phyloP scores from a whole-genome alignment of 2,888 invertebrate species.

The Rotaria socialis region DNA sequence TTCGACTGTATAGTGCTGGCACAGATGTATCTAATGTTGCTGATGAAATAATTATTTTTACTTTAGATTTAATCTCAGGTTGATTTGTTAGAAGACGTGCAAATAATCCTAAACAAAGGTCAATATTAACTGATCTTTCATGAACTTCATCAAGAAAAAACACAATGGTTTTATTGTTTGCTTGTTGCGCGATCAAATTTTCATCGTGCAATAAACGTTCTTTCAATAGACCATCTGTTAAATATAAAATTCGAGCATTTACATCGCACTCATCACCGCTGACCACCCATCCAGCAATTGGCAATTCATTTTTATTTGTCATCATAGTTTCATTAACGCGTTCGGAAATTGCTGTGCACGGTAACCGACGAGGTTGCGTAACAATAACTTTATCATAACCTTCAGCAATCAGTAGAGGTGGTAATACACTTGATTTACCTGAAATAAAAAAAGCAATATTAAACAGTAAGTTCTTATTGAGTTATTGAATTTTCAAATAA shows the following conservation, averaged over 20 bases:
- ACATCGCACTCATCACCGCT: no score
- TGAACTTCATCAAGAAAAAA: slow-evolving; percentile 26
- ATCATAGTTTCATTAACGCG: slow-evolving; percentile 13
- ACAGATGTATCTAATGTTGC: background rate
- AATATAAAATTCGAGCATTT: no score
- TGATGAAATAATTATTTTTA: slow-evolving; percentile 9
- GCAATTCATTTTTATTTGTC: background rate
- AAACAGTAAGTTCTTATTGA: background rate
- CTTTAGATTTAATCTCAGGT: background rate
- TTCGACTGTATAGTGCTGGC: background rate
- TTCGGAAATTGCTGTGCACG: background rate
- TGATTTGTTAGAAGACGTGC: background rate
- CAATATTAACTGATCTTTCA: slow-evolving; percentile 18
- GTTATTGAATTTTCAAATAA: background rate
- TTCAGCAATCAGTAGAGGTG: no score
- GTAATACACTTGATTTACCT: no score
- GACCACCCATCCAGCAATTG: background rate
- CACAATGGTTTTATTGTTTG: background rate
- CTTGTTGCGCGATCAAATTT: no score
- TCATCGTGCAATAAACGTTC: no score
- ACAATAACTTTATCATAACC: background rate
- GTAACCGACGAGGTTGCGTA: background rate
- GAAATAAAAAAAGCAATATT: no score
- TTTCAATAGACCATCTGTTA: no score
- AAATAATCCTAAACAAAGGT: slow-evolving; percentile 6